Percentiles rank a stretch among this genome's conserved stretches.
Evolutionary conservation across 2,797 vertebrate species (phyloP).

Genomic region (Gallinago solitaria): DNA sequence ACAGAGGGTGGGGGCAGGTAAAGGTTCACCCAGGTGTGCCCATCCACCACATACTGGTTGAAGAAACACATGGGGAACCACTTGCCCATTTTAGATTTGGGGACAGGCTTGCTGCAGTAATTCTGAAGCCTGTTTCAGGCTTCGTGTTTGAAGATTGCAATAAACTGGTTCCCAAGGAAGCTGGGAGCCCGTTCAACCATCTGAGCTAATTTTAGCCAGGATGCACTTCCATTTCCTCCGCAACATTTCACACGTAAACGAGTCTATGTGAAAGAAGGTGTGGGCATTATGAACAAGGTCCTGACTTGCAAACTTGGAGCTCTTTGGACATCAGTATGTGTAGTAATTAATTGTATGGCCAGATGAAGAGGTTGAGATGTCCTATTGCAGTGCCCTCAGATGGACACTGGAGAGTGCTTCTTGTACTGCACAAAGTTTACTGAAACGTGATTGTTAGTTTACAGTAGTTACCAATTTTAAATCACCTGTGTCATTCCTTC

Average conservation of each 20-base stretch:
- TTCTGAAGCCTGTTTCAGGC: neutral
- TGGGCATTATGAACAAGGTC: neutral
- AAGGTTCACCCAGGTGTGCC: neutral
- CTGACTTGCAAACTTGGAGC: neutral
- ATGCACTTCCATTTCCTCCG: fast-evolving
- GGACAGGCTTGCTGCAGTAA: neutral
- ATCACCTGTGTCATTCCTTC: neutral
- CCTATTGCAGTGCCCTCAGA: neutral
- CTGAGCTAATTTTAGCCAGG: neutral
- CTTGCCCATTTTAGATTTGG: neutral
- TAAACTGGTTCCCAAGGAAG: neutral
- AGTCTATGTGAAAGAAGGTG: neutral
- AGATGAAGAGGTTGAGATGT: neutral
- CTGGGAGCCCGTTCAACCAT: fast-evolving
- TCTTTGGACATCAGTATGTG: neutral
- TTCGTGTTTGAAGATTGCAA: neutral
- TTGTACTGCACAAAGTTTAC: neutral
- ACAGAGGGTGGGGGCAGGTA: fast-evolving
- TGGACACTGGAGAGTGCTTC: neutral
- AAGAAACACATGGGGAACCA: neutral
- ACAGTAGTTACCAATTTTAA: neutral
- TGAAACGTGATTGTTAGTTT: neutral
- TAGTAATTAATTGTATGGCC: neutral
- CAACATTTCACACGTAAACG: neutral
- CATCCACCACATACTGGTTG: fast-evolving